phyloP scores from a whole-genome alignment of 1,140 invertebrate genomes.

The Nixonia krombeini region DNA sequence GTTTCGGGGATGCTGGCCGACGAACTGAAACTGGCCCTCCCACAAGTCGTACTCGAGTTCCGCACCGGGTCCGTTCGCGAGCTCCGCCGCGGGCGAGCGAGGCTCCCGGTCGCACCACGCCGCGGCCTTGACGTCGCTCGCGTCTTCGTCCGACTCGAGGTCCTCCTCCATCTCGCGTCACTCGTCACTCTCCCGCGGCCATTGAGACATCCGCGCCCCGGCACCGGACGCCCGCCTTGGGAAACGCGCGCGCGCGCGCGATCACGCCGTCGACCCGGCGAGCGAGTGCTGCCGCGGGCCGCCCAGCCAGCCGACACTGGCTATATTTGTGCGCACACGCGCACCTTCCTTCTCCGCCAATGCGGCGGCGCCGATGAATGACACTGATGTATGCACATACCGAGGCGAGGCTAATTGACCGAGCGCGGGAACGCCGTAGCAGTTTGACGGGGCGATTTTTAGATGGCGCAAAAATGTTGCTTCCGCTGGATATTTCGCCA shows the following conservation, averaged over 20 bases:
- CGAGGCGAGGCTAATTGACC: no score
- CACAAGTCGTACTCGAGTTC: constrained; percentile 85
- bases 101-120: background rate
- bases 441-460: no score
- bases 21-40: constrained; percentile 89
- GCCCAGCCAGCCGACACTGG: constrained; percentile 13
- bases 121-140: background rate
- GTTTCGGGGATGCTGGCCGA: constrained; percentile 66
- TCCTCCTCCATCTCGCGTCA: constrained; percentile 13
- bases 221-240: no score
- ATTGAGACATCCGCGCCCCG: no score
- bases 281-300: constrained; percentile 1
- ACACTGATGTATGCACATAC: background rate
- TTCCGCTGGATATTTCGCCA: no score
- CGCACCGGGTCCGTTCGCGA: constrained; percentile 46
- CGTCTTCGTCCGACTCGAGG: constrained; percentile 18
- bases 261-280: constrained; percentile 21
- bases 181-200: no score
- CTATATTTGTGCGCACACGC: constrained; percentile 49
- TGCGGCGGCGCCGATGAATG: constrained; percentile 5
- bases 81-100: constrained; percentile 27
- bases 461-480: background rate
- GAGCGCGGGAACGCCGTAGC: no score
- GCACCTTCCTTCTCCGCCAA: constrained; percentile 36
- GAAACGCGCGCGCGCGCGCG: constrained; percentile 28